Conservation (phyloP, 2,888 invertebrate species). For the Dioctria rufipes region DNA sequence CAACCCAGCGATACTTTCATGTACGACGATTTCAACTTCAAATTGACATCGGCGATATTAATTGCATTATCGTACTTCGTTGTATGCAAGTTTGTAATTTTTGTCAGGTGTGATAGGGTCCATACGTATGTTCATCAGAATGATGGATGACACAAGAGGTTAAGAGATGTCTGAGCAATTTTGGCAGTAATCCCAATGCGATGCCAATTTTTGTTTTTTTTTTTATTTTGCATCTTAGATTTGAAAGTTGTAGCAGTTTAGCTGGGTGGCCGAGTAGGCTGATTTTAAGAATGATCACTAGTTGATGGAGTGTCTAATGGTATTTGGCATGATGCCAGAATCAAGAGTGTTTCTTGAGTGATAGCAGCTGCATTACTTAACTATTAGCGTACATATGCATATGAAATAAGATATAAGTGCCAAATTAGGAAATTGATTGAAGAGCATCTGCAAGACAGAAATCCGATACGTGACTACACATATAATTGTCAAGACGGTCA, state of each 20-base stretch:
- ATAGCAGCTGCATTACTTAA: neutral
- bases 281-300: slow-evolving; percentile 26
- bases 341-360: neutral
- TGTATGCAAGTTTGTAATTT: slow-evolving; percentile 18
- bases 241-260: neutral
- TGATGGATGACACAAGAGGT: neutral
- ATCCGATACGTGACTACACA: slow-evolving; percentile 20
- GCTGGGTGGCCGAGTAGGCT: slow-evolving; percentile 7
- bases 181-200: slow-evolving; percentile 11
- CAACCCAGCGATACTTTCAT: neutral
- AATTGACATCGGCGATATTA: slow-evolving; percentile 6
- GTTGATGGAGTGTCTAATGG: slow-evolving; percentile 22
- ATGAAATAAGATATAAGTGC: neutral
- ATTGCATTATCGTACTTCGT: neutral
- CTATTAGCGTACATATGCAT: neutral
- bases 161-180: neutral
- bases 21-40: neutral
- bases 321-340: slow-evolving; percentile 6
- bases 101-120: slow-evolving; percentile 13
- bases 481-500: slow-evolving; percentile 10
- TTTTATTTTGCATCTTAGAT: neutral
- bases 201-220: neutral
- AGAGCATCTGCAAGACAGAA: neutral
- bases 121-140: slow-evolving; percentile 19
- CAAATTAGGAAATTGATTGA: neutral